phyloP scores from a whole-genome alignment of 2,113 vertebrate species.

The Oryzias melastigma region DNA sequence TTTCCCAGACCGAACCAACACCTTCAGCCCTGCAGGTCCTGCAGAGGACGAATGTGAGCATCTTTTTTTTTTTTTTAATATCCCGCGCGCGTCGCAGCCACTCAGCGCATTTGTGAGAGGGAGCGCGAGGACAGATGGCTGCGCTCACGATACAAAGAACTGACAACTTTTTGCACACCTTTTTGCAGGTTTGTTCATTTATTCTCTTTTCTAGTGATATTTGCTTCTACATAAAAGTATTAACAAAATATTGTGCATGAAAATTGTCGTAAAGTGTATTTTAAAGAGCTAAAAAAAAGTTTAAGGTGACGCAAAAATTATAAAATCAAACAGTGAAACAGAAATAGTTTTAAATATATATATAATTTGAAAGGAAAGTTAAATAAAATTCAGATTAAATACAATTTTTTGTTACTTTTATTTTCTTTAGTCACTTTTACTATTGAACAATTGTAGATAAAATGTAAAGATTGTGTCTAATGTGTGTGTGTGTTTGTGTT shows the following conservation, averaged over 20 bases:
- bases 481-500: neutral
- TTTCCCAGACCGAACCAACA: constrained; percentile 25
- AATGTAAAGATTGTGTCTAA: no score
- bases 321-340: no score
- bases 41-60: constrained; percentile 35
- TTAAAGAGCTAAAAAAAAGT: no score
- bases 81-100: constrained; percentile 42
- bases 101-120: constrained; percentile 28
- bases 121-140: constrained; percentile 73
- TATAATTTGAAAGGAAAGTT: no score
- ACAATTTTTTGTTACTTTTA: no score
- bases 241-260: no score
- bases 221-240: neutral
- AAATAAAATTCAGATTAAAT: no score
- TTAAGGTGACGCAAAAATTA: no score
- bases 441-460: no score
- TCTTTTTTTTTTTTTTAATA: neutral
- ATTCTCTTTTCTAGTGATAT: neutral
- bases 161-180: constrained; percentile 79
- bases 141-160: constrained; percentile 76
- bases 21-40: constrained; percentile 16
- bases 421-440: no score
- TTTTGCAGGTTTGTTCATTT: constrained; percentile 78
- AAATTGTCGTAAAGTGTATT: no score
- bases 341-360: no score